Conservation (phyloP, 2,797 vertebrate genomes). For the Helicolenus hilgendorfi region DNA sequence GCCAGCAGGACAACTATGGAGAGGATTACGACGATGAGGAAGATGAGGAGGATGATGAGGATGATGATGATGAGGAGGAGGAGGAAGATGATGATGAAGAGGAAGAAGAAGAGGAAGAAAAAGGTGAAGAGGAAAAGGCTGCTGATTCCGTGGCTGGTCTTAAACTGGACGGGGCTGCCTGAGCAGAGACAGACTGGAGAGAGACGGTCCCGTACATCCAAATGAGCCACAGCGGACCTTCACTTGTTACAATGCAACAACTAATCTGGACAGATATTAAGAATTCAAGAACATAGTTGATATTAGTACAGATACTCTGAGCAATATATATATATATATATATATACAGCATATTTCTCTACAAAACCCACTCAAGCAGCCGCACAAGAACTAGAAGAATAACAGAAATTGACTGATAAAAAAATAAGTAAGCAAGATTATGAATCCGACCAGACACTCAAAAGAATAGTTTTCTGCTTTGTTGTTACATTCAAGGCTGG, state of each 20-base stretch:
- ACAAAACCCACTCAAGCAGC: background rate
- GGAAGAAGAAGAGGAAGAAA: slow-evolving; percentile 45
- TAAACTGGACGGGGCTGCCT: slow-evolving; percentile 82
- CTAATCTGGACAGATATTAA: background rate
- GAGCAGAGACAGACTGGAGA: slow-evolving; percentile 5
- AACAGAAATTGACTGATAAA: background rate
- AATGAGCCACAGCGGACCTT: background rate
- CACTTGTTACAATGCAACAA: background rate
- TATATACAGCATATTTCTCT: background rate
- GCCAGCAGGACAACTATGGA: slow-evolving; percentile 66
- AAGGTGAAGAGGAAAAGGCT: slow-evolving; percentile 83
- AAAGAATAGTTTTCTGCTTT: background rate
- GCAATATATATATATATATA: background rate
- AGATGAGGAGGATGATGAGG: slow-evolving; percentile 86
- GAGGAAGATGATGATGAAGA: slow-evolving; percentile 82
- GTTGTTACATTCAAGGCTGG: background rate
- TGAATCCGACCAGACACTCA: background rate
- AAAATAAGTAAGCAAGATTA: background rate
- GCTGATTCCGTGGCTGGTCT: slow-evolving; percentile 89
- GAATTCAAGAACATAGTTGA: background rate
- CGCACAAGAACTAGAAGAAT: background rate
- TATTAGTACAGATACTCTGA: background rate
- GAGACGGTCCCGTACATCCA: background rate
- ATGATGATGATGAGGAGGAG: slow-evolving; percentile 91
- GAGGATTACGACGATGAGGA: slow-evolving; percentile 75